A percentile compares a stretch with the other conserved stretches of the same genome.
Evolutionary conservation across 2,888 invertebrate genomes (phyloP).

Genomic region (Rotaria sp.): DNA sequence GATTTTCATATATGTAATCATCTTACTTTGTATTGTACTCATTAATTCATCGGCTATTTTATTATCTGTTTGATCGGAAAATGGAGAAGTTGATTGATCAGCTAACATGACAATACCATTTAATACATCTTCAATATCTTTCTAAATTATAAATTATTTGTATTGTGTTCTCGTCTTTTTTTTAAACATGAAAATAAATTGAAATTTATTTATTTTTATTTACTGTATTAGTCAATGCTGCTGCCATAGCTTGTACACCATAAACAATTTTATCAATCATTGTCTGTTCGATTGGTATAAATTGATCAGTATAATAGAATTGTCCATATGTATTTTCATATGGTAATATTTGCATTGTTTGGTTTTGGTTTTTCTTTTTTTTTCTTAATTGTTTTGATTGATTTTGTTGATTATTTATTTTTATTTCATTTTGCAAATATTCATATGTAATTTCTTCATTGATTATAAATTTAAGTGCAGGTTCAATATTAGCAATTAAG

Average conservation of each 20-base stretch:
- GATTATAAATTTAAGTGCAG: background rate
- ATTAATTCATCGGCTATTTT: background rate
- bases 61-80: background rate
- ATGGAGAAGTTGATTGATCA: background rate
- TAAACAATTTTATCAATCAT: background rate
- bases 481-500: background rate
- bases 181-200: background rate
- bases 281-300: background rate
- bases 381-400: background rate
- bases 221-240: background rate
- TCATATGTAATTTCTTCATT: background rate
- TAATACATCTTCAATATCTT: background rate
- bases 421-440: background rate
- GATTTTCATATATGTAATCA: background rate
- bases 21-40: conserved; percentile 16
- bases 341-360: background rate
- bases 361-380: background rate
- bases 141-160: background rate
- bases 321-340: background rate
- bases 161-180: no score
- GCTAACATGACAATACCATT: background rate
- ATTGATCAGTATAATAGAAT: background rate
- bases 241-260: background rate
- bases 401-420: background rate
- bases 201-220: background rate